Evolutionary conservation across 2,113 vertebrate genomes (phyloP).

Genomic region (Ursus arctos): DNA sequence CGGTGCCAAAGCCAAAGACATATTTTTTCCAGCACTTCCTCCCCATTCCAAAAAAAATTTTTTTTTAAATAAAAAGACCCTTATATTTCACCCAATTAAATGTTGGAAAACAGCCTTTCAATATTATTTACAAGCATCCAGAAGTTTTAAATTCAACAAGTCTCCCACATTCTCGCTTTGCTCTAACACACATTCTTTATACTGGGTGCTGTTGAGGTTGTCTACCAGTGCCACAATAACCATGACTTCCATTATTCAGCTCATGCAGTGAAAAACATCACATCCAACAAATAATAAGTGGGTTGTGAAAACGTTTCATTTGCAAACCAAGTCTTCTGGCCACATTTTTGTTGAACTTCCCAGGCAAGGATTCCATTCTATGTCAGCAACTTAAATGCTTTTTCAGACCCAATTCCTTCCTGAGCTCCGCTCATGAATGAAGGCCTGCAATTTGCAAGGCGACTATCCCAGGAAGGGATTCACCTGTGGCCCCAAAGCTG

Average conservation of each 20-base stretch:
- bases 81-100: constrained; percentile 83
- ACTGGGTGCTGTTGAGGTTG: not conserved
- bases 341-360: constrained; percentile 41
- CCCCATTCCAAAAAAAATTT: constrained; percentile 53
- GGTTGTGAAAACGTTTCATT: constrained; percentile 66
- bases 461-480: not conserved
- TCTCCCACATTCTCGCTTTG: constrained; percentile 42
- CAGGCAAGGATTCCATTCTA: constrained; percentile 2
- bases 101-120: constrained; percentile 79
- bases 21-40: constrained; percentile 76
- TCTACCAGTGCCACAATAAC: not conserved
- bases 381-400: not conserved
- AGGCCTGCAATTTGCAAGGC: not conserved
- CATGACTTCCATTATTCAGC: constrained; percentile 10
- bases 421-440: not conserved
- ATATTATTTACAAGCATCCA: constrained; percentile 80
- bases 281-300: constrained; percentile 60
- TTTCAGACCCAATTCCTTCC: not conserved
- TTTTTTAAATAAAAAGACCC: constrained; percentile 77
- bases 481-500: not conserved
- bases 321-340: constrained; percentile 63
- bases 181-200: constrained; percentile 65
- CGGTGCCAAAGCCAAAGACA: constrained; percentile 68
- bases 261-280: constrained; percentile 45
- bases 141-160: constrained; percentile 76